A percentile compares a stretch with the other conserved stretches of the same genome.
Evolutionary conservation across 2,113 vertebrate genomes (phyloP).

Genomic region (Dromas ardeola): DNA sequence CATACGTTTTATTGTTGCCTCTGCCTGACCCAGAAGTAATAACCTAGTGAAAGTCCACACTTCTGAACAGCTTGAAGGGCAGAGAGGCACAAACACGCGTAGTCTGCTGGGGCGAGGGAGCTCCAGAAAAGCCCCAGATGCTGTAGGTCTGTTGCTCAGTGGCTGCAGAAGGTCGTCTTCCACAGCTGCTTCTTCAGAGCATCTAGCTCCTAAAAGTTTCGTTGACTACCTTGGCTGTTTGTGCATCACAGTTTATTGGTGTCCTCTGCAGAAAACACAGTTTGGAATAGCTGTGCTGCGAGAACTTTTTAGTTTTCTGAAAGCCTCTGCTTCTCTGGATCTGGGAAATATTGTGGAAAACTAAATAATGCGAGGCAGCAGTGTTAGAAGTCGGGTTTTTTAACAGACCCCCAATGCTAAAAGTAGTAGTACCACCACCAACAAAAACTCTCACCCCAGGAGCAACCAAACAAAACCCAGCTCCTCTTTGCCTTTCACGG

Average conservation of each 20-base stretch:
- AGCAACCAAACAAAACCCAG: background rate
- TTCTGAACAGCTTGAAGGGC: background rate
- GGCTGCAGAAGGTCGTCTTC: background rate
- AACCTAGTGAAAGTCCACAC: background rate
- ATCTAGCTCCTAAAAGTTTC: background rate
- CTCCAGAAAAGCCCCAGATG: background rate
- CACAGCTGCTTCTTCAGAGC: background rate
- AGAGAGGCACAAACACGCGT: background rate
- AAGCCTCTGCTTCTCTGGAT: background rate
- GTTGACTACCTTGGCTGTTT: background rate
- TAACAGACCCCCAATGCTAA: background rate
- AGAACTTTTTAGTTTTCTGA: background rate
- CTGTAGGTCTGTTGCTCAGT: background rate
- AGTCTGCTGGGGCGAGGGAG: background rate
- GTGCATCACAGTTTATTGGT: background rate
- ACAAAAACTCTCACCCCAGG: background rate
- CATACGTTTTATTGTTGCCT: background rate
- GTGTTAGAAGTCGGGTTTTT: background rate
- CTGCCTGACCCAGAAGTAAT: background rate
- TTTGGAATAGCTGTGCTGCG: background rate
- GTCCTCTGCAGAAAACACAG: background rate
- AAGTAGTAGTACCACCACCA: background rate
- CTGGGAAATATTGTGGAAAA: background rate
- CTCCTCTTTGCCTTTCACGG: background rate
- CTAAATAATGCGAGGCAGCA: background rate